Evolutionary conservation across 2,888 invertebrate species (phyloP).

Genomic region (Ariolimax columbianus): DNA sequence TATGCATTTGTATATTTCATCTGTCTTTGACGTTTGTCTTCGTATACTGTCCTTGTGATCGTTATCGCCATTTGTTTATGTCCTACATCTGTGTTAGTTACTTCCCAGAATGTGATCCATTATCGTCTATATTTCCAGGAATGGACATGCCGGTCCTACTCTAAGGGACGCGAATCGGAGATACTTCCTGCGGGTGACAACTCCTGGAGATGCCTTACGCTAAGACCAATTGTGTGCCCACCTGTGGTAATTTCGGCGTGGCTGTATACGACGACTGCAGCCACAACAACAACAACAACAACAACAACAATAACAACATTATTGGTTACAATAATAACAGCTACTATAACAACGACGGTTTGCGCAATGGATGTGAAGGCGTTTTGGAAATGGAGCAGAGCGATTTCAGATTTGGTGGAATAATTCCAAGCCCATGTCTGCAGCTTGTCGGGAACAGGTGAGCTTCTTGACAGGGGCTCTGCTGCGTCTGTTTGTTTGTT

Average conservation of each 20-base stretch:
- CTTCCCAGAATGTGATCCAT: background rate
- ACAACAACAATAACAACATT: background rate
- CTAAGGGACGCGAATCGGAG: background rate
- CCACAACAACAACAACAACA: background rate
- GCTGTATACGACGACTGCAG: slow-evolving; percentile 53
- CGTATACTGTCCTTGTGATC: no score
- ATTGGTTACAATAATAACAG: background rate
- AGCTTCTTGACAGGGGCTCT: background rate
- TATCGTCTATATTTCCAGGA: background rate
- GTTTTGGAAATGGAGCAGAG: background rate
- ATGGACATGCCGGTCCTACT: slow-evolving; percentile 11
- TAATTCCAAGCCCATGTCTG: slow-evolving; percentile 59
- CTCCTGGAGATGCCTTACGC: slow-evolving; percentile 48
- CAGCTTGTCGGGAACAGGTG: slow-evolving; percentile 58
- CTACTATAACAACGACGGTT: background rate
- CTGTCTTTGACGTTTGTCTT: no score
- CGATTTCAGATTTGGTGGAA: slow-evolving; percentile 29
- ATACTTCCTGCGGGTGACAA: background rate
- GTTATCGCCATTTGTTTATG: no score
- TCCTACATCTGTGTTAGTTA: background rate
- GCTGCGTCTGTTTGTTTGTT: background rate
- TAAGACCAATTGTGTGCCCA: slow-evolving; percentile 66
- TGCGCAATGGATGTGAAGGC: background rate
- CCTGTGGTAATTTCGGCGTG: slow-evolving; percentile 74
- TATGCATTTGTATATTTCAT: no score